A percentile compares a stretch with the other conserved stretches of the same genome.
These are phyloP conservation scores for Cavia porcellus DNA, from an alignment of 2,113 vertebrate species.

Conservation along the genomic window DNA sequence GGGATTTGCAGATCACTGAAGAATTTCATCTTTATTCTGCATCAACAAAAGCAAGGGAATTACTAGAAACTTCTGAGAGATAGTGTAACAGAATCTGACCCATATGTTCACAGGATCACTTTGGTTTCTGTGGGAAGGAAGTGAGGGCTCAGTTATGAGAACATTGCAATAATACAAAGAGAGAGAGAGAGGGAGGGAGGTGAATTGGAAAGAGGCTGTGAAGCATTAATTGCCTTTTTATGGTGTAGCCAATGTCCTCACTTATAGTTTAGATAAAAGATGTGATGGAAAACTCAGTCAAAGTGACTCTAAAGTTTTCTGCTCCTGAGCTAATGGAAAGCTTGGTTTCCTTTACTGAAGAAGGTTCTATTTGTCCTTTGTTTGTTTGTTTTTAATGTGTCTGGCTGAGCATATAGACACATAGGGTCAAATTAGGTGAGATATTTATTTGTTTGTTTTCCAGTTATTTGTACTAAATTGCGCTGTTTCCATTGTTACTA, in stretches of 20 bases:
- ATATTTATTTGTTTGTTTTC: neutral
- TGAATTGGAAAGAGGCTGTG: neutral
- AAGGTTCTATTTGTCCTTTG: neutral
- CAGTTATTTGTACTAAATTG: neutral
- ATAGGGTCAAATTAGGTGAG: neutral
- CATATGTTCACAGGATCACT: neutral
- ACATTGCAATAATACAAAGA: neutral
- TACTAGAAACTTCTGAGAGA: neutral
- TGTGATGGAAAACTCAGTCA: neutral
- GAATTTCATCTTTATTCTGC: neutral
- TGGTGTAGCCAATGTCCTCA: neutral
- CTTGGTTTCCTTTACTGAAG: neutral
- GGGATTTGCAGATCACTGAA: neutral
- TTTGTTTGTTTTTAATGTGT: neutral
- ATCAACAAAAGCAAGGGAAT: neutral
- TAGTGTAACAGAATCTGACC: neutral
- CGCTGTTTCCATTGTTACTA: neutral
- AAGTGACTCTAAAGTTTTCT: neutral
- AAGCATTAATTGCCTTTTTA: neutral
- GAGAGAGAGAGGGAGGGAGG: neutral
- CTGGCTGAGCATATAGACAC: neutral
- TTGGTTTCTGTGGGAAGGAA: neutral
- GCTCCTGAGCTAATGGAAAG: neutral
- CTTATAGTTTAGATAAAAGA: neutral
- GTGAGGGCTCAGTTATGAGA: neutral